Conservation (phyloP, 2,888 invertebrate species). For the Chalcosyrphus nemorum region DNA sequence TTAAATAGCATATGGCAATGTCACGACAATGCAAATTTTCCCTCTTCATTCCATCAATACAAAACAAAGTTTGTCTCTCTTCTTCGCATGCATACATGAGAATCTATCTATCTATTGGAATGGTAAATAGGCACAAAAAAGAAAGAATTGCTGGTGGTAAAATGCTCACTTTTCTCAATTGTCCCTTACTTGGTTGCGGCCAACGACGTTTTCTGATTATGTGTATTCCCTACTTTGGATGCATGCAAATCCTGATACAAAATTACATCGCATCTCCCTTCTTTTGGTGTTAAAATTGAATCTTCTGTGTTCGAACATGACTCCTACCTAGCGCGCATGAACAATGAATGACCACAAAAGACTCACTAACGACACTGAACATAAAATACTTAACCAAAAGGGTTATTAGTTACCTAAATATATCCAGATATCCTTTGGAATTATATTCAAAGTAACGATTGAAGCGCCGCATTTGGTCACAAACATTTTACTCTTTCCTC, state of each 20-base stretch:
- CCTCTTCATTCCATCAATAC: slow-evolving; percentile 68
- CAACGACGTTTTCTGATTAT: slow-evolving; percentile 42
- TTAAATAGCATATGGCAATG: slow-evolving; percentile 69
- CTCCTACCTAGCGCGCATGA: neutral
- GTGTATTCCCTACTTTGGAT: slow-evolving; percentile 53
- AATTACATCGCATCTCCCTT: slow-evolving; percentile 45
- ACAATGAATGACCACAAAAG: slow-evolving; percentile 57
- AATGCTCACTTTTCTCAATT: slow-evolving; percentile 66
- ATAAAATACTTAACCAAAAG: slow-evolving; percentile 56
- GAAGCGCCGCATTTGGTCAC: slow-evolving; percentile 46
- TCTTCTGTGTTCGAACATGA: slow-evolving; percentile 60
- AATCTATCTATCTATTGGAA: slow-evolving; percentile 59
- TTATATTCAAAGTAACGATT: slow-evolving; percentile 12
- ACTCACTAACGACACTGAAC: slow-evolving; percentile 52
- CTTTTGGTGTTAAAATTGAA: slow-evolving; percentile 68
- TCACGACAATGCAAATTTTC: slow-evolving; percentile 72
- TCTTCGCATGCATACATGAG: slow-evolving; percentile 46
- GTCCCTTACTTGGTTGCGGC: slow-evolving; percentile 53
- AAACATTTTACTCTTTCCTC: neutral
- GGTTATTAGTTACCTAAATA: slow-evolving; percentile 64
- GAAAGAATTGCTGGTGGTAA: slow-evolving; percentile 49
- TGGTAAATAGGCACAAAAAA: slow-evolving; percentile 48
- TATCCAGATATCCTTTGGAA: slow-evolving; percentile 5
- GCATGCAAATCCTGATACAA: slow-evolving; percentile 49
- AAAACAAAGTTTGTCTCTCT: slow-evolving; percentile 9